Percentiles rank a stretch among this genome's conserved stretches.
Evolutionary conservation across 2,113 vertebrate species (phyloP).

Genomic region (Toxotes jaculatrix): DNA sequence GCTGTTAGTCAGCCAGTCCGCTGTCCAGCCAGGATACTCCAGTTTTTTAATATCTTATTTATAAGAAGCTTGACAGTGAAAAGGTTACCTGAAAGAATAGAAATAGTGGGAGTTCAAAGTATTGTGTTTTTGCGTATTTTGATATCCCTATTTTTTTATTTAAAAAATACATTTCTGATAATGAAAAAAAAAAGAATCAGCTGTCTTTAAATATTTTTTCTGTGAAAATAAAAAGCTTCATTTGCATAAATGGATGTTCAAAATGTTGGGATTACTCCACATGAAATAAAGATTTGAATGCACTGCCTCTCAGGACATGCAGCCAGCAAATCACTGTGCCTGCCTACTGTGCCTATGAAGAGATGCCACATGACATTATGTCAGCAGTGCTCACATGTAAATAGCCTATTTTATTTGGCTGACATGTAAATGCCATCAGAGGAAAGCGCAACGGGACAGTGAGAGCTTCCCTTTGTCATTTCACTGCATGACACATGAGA

Average conservation of each 20-base stretch:
- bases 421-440: constrained; percentile 73
- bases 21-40: not conserved
- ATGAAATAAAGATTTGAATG: constrained; percentile 32
- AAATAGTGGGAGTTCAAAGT: not conserved
- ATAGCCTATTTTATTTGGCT: constrained; percentile 73
- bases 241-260: constrained; percentile 4
- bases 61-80: not conserved
- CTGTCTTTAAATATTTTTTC: not conserved
- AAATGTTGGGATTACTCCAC: constrained; percentile 8
- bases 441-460: constrained; percentile 45
- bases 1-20: not conserved
- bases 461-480: constrained; percentile 70
- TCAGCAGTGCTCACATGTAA: constrained; percentile 62
- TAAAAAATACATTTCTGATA: not conserved
- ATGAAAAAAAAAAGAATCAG: not conserved
- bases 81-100: not conserved
- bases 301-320: constrained; percentile 7
- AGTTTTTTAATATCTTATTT: not conserved
- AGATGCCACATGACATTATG: constrained; percentile 65
- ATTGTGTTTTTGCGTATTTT: not conserved
- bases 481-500: constrained; percentile 65
- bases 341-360: constrained; percentile 57
- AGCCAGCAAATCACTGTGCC: constrained; percentile 50
- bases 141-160: not conserved
- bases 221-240: not conserved